Evolutionary conservation across 2,113 vertebrate species (phyloP), one percentile per base, ranked within the genome.

Genomic region (Hippolais icterina): DNA sequence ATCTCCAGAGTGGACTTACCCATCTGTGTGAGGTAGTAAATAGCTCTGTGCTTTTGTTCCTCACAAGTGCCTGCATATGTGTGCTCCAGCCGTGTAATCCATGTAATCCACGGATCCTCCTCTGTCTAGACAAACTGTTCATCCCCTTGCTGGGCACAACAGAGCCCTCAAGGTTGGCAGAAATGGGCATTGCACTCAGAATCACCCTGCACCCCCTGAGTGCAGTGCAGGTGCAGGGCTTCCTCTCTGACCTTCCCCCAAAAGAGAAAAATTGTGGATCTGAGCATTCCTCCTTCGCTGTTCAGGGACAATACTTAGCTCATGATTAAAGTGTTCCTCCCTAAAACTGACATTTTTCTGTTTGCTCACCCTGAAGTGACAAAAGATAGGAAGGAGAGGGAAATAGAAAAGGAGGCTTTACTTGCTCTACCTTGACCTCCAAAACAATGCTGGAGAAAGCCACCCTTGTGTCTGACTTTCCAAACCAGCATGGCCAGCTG

Each of bases 1-100:
- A 72, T 88, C 93, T 82, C 88, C 94, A 68, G 80, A 74, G 61
- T 92, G 97, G 93, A 92, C 35, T 60, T 85, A 59, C 22, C 91
- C 90, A 39, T 91, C 92, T 81, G 83, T 27, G 35, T 65, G 94
- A 95, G 47, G 93, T 42, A 41, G 37, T 14, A 23, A 85, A 49
- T 7, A 35, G 46, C 25, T 1, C 39, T 71, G 82, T 56, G 15
- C 79, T 81, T 61, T 24, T 28, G 33, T 59, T 60, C 14, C 74
- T 15, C 29, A 16, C 54, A 19, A 47, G 41, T 39, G 29, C 64
- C 75, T 59, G 53, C 19, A 8, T 44, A 1, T 13, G 41, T 3
- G 11, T 28, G 9, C 68, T 68, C 35, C 46, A 47, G 56, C 83
- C 57, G 2, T 60, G 59, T 12, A 25, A 61, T 50, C 18, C 57